Evolutionary conservation across 2,113 vertebrate species (phyloP).

Genomic region (Oryzias melastigma): DNA sequence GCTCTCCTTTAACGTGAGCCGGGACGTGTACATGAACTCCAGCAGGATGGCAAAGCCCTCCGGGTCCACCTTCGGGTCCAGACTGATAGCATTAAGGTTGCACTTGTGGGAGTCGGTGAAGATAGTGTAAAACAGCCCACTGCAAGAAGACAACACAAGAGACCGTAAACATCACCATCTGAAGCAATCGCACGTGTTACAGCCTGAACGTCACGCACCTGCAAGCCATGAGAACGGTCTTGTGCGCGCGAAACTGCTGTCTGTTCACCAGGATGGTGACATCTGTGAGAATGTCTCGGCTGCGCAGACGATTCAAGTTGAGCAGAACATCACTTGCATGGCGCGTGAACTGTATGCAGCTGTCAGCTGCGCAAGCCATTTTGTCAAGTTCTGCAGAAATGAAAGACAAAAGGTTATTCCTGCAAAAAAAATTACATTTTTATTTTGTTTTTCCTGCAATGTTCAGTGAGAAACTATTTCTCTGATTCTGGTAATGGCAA

Average conservation of each 20-base stretch:
- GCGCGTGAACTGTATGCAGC: slow-evolving; percentile 98
- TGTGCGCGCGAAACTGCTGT: slow-evolving; percentile 96
- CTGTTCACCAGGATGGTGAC: slow-evolving; percentile 94
- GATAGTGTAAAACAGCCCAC: slow-evolving; percentile 97
- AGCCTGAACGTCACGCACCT: slow-evolving; percentile 77
- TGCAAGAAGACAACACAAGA: slow-evolving; percentile 47
- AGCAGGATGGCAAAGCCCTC: slow-evolving; percentile 95
- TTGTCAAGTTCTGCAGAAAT: slow-evolving; percentile 72
- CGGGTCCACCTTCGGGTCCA: slow-evolving; percentile 94
- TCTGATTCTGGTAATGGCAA: no score
- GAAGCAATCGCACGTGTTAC: no score
- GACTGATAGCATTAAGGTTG: slow-evolving; percentile 91
- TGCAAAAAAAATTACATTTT: neutral
- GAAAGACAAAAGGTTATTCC: slow-evolving; percentile 13
- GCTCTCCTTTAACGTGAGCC: slow-evolving; percentile 90
- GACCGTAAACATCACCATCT: neutral
- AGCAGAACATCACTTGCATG: slow-evolving; percentile 96
- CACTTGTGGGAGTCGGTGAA: slow-evolving; percentile 98
- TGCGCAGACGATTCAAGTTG: slow-evolving; percentile 94
- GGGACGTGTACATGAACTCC: slow-evolving; percentile 99
- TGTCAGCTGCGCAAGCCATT: slow-evolving; percentile 95
- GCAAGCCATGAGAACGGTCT: slow-evolving; percentile 98
- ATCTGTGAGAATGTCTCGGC: slow-evolving; percentile 92
- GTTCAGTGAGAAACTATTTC: no score
- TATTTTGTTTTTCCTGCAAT: neutral